phyloP scores from a whole-genome alignment of 2,888 invertebrate genomes.

The Phortica okadai region DNA sequence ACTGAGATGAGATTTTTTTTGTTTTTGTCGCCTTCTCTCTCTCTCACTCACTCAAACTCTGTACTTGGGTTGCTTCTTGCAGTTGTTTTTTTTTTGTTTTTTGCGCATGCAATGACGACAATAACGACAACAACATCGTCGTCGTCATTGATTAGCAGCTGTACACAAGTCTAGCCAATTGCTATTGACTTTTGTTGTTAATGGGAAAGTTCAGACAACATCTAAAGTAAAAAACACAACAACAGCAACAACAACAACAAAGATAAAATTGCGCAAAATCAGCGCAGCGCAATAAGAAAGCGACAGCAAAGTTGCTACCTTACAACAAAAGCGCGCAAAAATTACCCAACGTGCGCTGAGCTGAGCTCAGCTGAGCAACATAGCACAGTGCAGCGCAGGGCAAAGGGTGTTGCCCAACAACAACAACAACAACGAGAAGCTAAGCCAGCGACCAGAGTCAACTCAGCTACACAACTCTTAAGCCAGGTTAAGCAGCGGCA shows the following conservation, averaged over 20 bases:
- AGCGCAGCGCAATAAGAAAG: conserved; percentile 24
- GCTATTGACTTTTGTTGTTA: conserved; percentile 23
- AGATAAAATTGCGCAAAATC: conserved; percentile 16
- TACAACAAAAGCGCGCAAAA: conserved; percentile 30
- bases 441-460: neutral
- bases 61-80: too few species aligned
- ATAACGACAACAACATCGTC: neutral
- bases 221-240: neutral
- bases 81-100: neutral
- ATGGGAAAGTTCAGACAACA: conserved; percentile 21
- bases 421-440: neutral
- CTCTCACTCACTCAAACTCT: too few species aligned
- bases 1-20: conserved; percentile 19
- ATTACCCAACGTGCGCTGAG: too few species aligned
- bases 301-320: conserved; percentile 5
- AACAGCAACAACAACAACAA: neutral
- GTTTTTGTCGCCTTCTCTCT: neutral
- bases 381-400: neutral
- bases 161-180: conserved; percentile 17
- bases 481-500: conserved; percentile 16
- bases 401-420: neutral
- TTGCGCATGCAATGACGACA: neutral
- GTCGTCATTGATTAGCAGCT: conserved; percentile 27
- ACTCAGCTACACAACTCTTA: neutral
- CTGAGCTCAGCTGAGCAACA: neutral